Conservation (phyloP, 1,140 invertebrate species). For the Heliconius eleuchia region DNA sequence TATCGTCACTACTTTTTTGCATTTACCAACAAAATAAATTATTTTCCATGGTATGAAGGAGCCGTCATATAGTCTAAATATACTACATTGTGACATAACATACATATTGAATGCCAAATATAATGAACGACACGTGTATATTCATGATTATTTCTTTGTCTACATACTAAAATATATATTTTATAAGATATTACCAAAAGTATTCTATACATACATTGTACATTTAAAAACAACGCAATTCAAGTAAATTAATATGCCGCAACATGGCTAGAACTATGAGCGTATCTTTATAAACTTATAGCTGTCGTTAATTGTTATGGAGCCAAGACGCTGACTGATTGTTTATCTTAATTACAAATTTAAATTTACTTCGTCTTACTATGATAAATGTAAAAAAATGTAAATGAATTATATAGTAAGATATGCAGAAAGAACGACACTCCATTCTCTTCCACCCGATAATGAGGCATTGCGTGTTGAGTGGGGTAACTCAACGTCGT, state of each 20-base stretch:
- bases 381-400: too few relatives aligned
- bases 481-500: too few relatives aligned
- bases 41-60: neutral
- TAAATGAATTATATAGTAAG: too few relatives aligned
- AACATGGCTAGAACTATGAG: neutral
- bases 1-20: too few relatives aligned
- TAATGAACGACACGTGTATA: neutral
- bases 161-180: neutral
- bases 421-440: too few relatives aligned
- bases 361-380: too few relatives aligned
- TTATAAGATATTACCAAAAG: neutral
- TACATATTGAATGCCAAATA: slow-evolving; percentile 2
- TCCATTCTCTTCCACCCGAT: too few relatives aligned
- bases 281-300: too few relatives aligned
- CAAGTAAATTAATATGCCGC: neutral
- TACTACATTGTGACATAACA: neutral
- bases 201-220: neutral
- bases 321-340: too few relatives aligned
- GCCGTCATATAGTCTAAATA: neutral
- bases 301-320: too few relatives aligned
- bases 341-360: too few relatives aligned
- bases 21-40: neutral
- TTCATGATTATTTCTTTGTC: neutral
- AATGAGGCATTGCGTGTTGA: too few relatives aligned
- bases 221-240: neutral